Base-by-base conservation (phyloP, 2,888 invertebrate species). In the Trissolcus japonicus region DNA sequence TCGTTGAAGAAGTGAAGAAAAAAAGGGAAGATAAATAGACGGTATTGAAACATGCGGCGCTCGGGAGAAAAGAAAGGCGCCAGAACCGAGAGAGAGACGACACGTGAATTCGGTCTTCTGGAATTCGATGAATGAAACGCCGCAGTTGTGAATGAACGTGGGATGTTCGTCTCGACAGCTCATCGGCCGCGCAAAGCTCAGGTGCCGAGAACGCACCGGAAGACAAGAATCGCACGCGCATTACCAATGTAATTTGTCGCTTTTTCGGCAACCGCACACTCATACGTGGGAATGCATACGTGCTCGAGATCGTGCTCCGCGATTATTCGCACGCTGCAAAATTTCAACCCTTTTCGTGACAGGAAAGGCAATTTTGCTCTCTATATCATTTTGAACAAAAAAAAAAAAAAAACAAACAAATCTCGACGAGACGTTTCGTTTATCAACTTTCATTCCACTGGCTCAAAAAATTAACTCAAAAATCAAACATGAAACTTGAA, bases 41-140 rank as follows among this genome's bases (percentile, higher is more conserved):
- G 73, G 25, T 60, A 60, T 55, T 29, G 17, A 65, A 51, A 56
- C 51, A 51, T 61, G 61, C 56, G 56, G 56, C 67, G 61, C 67
- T 59, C n/a, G 56, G 14, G 46, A 55, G 60, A 35, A 72, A 60
- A 56, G 61, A 50, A 56, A 61, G 61, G 43, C 51, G 62, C 62
- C 46, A 61, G 63, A 48, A 65, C 46, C 14, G 29, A 62, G 59
- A 43, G 57, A 40, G 62, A 56, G 55, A 54, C 41, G 21, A 54
- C 41, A 25, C 55, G 46, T 16, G 55, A 41, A 46, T 62, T 43
- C 54, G 65, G 16, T 65, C 65, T 65, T 48, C 54, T 54, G 76
- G 72, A 73, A 72, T 72, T 59, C 57, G 59, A 68, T 72, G 72
- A 77, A 77, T 77, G 72, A 72, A 76, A 53, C 59, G 54, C 14